Conservation (phyloP, 1,140 invertebrate genomes). For the Bombus balteatus region DNA sequence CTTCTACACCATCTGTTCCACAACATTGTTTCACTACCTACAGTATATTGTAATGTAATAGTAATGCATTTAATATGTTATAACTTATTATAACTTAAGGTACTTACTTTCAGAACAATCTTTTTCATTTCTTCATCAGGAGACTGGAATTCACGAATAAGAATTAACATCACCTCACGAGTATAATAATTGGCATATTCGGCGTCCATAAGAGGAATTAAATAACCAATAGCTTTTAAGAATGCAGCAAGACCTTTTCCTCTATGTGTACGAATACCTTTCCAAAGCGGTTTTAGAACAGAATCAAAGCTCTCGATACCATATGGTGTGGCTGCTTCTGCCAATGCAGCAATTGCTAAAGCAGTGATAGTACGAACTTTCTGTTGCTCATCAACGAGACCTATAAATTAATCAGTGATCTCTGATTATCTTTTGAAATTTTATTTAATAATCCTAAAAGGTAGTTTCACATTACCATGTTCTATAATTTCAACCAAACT, state of each 20-base stretch:
- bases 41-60: constrained; percentile 61
- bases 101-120: constrained; percentile 96
- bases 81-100: not conserved
- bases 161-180: constrained; percentile 99
- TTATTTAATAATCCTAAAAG: not conserved
- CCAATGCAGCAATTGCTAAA: constrained; percentile 97
- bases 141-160: constrained; percentile 99
- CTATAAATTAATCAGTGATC: constrained; percentile 71
- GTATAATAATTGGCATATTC: constrained; percentile 99
- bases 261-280: constrained; percentile 98
- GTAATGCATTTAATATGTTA: not conserved
- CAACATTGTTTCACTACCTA: constrained; percentile 99
- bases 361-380: constrained; percentile 99
- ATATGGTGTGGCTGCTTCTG: constrained; percentile 99
- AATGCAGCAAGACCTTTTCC: constrained; percentile 99
- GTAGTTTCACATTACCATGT: constrained; percentile 87
- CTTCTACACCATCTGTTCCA: constrained; percentile 99
- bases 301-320: constrained; percentile 99
- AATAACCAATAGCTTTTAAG: constrained; percentile 99
- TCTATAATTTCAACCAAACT: constrained; percentile 99
- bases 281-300: constrained; percentile 99
- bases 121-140: constrained; percentile 99
- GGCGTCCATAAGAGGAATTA: constrained; percentile 99
- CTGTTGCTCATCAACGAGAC: constrained; percentile 92
- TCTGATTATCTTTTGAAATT: not conserved